Conservation (phyloP, 1,140 invertebrate genomes). For the Nebria ingens region DNA sequence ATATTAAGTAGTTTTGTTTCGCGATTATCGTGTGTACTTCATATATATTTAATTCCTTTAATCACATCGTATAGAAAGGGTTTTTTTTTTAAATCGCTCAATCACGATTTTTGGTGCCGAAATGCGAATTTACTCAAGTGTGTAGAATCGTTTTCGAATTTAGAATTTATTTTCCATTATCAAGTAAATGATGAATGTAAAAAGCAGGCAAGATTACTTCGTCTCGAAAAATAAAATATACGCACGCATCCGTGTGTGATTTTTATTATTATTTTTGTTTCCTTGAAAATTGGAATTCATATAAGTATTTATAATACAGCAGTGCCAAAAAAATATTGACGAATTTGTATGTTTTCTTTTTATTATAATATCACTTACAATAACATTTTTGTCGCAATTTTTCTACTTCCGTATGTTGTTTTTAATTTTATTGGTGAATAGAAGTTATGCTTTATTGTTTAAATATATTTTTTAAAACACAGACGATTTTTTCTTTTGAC, state of each 20-base stretch:
- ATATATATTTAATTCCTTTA: background rate
- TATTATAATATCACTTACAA: constrained; percentile 4
- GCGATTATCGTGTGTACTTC: background rate
- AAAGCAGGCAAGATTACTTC: background rate
- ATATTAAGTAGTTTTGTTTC: background rate
- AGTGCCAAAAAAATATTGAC: constrained; percentile 3
- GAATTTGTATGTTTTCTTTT: background rate
- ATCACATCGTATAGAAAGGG: background rate
- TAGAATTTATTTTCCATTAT: constrained; percentile 1
- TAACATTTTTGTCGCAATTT: constrained; percentile 4
- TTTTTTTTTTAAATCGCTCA: background rate
- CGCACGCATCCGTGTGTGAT: background rate
- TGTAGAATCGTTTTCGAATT: background rate
- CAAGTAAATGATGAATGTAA: constrained; percentile 1
- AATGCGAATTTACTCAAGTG: background rate
- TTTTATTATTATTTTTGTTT: background rate
- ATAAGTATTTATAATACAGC: background rate
- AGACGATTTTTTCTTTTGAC: background rate
- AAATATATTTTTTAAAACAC: constrained; percentile 3
- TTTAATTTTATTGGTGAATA: background rate
- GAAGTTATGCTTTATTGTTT: constrained; percentile 6
- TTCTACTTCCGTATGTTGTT: background rate
- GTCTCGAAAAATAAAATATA: background rate
- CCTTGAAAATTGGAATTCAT: background rate
- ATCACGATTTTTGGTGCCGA: background rate